These are phyloP conservation scores for Pseudochaenichthys georgianus DNA, from an alignment of 2,797 vertebrate genomes.

Conservation along the genomic window DNA sequence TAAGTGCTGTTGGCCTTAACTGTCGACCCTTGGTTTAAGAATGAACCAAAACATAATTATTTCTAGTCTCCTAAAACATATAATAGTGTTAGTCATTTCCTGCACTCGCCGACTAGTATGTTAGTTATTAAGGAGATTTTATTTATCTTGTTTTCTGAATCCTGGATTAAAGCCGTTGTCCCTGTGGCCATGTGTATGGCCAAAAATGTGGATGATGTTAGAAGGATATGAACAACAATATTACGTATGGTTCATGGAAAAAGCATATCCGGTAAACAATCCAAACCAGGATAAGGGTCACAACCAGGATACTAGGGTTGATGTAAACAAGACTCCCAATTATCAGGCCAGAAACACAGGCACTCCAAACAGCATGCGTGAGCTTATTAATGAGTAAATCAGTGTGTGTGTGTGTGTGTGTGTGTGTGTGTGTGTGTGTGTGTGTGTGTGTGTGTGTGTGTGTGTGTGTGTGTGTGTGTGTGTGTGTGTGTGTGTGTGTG, in stretches of 20 bases:
- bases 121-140: background rate
- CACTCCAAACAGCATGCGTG: conserved; percentile 34
- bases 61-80: background rate
- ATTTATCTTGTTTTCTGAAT: conserved; percentile 17
- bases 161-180: background rate
- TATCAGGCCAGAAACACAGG: conserved; percentile 4
- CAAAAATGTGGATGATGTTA: conserved; percentile 42
- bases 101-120: background rate
- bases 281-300: conserved; percentile 33
- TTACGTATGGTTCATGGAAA: conserved; percentile 51
- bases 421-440: no score
- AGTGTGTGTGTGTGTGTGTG: no score
- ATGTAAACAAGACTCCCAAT: conserved; percentile 34
- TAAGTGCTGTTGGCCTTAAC: no score
- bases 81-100: background rate
- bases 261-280: conserved; percentile 32
- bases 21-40: background rate
- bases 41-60: background rate
- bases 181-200: background rate
- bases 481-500: conserved; percentile 8
- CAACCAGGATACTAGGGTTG: conserved; percentile 9
- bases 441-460: conserved; percentile 3
- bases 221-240: conserved; percentile 29
- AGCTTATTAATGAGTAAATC: conserved; percentile 27
- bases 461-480: conserved; percentile 9